Base-by-base conservation (phyloP, 2,113 vertebrate species). In the Scomber colias region DNA sequence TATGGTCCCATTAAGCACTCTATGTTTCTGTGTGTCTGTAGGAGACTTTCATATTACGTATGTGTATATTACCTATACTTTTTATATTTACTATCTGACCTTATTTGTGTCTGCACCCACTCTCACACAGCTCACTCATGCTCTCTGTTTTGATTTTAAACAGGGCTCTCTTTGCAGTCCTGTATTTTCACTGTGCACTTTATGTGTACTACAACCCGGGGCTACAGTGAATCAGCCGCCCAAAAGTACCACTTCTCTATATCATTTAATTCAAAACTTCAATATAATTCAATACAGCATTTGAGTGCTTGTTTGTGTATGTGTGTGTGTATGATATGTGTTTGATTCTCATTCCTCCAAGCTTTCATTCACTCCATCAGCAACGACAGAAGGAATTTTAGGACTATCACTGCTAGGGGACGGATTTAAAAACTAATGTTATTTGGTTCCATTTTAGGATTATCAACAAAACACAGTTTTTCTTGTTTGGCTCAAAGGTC, bases 221-320 rank as follows among this genome's bases (percentile, higher is more conserved):
- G 72, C 59, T 70, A 44, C 53, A 53, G 51, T 76, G 72, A 76
- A 35, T 77, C 67, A 82, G 54, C 67, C 35, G 35, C 61, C 35
- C 11, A 40, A n/a, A 76, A 35, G 46, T 24, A 49, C 48, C 15
- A 6, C 16, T 59, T 30, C 17, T 70, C 15, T 27, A 8, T 19
- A 57, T 62, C 11, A 46, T 61, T 45, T 57, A 45, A 64, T 75
- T 16, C 15, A 64, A 1, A 51, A 16, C 14, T 30, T 7, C 5
- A 21, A 21, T 21, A 21, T 21, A 21, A 21, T 21, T 21, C 21
- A 21, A 21, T 21, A 0, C 11, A 4, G 10, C 8, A 16, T 46
- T 2, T 12, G 21, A 35, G 60, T 19, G 17, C 11, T 45, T 51
- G 46, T 31, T 54, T 14, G 63, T 64, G 16, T 24, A 12, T 16